These are phyloP conservation scores for Protodeltote pygarga DNA, from an alignment of 2,888 invertebrate species.

Conservation along the genomic window DNA sequence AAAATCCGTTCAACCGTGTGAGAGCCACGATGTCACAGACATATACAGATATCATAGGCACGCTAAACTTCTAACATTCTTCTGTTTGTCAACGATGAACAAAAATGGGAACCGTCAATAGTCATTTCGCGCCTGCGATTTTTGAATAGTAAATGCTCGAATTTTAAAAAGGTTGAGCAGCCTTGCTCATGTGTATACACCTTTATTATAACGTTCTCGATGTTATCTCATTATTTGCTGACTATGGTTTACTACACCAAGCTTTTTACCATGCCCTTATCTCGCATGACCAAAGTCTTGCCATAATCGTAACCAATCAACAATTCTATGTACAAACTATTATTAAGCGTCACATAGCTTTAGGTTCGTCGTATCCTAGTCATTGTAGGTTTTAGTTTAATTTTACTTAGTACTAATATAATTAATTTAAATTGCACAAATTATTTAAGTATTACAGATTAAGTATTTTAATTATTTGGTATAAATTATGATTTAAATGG, in stretches of 20 bases:
- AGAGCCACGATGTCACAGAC: too few relatives aligned
- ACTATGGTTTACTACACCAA: slow-evolving; percentile 1
- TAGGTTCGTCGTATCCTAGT: slow-evolving; percentile 59
- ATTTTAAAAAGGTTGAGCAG: too few relatives aligned
- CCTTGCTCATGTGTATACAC: too few relatives aligned
- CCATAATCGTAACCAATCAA: slow-evolving; percentile 39
- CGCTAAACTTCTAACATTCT: too few relatives aligned
- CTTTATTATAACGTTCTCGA: too few relatives aligned
- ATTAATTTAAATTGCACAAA: slow-evolving; percentile 40
- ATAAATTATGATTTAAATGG: too few relatives aligned
- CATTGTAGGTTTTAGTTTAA: slow-evolving; percentile 54
- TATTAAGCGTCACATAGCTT: slow-evolving; percentile 47
- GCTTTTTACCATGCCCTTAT: slow-evolving; percentile 1
- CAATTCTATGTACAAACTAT: slow-evolving; percentile 60
- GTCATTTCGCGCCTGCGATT: too few relatives aligned
- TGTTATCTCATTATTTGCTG: slow-evolving; percentile 15
- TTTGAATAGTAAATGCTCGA: too few relatives aligned
- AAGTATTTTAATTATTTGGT: slow-evolving; percentile 27
- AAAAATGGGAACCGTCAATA: too few relatives aligned
- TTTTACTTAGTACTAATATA: slow-evolving; percentile 42
- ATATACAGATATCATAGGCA: too few relatives aligned
- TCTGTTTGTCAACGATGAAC: too few relatives aligned
- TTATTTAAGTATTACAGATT: slow-evolving; percentile 31
- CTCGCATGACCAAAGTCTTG: slow-evolving; percentile 12
- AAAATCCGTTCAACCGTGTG: too few relatives aligned